Evolutionary conservation across 2,797 vertebrate species (phyloP).

Genomic region (Babyrousa celebensis): DNA sequence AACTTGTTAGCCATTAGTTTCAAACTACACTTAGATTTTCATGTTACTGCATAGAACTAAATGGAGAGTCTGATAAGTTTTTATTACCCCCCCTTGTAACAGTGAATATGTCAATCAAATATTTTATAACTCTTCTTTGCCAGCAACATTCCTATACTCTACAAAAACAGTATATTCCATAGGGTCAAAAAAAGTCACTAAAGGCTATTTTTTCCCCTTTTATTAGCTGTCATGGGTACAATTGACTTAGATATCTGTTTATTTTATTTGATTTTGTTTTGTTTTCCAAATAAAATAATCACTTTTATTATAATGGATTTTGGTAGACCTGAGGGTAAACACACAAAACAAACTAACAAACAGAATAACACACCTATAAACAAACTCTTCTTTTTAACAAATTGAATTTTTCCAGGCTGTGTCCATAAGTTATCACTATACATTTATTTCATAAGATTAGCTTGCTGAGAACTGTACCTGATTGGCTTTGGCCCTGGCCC

Average conservation of each 20-base stretch:
- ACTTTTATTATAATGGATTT: neutral
- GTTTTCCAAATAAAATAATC: conserved; percentile 15
- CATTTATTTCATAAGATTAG: conserved; percentile 11
- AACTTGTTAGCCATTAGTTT: conserved; percentile 81
- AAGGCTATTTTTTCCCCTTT: neutral
- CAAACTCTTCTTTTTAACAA: conserved; percentile 53
- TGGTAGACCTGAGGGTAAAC: neutral
- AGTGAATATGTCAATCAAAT: conserved; percentile 73
- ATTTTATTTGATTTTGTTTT: neutral
- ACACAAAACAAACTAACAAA: neutral
- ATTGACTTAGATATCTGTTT: neutral
- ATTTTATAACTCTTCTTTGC: conserved; percentile 62
- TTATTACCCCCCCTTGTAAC: conserved; percentile 59
- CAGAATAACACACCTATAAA: neutral
- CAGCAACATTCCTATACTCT: conserved; percentile 26
- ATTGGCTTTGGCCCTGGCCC: neutral
- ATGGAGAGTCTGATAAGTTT: conserved; percentile 61
- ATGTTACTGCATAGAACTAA: conserved; percentile 12
- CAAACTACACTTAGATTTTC: conserved; percentile 76
- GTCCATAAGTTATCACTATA: neutral
- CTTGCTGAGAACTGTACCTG: conserved; percentile 8
- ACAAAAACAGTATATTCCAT: neutral
- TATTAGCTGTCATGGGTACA: neutral
- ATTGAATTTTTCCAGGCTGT: conserved; percentile 28
- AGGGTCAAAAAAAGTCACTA: conserved; percentile 15